phyloP scores from a whole-genome alignment of 2,797 vertebrate species.

The Sylvia borin region DNA sequence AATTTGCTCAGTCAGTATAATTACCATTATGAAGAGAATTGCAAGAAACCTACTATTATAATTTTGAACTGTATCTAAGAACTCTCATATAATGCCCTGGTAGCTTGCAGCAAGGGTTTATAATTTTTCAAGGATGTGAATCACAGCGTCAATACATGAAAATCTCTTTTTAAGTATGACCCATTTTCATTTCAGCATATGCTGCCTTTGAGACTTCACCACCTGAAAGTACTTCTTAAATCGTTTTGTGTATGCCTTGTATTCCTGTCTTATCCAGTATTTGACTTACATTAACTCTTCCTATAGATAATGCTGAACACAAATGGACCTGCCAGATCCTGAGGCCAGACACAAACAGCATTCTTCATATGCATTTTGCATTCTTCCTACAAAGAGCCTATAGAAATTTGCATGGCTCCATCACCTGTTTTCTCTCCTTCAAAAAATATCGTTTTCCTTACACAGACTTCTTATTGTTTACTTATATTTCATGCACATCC shows the following conservation, averaged over 20 bases:
- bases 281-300: background rate
- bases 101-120: background rate
- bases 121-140: background rate
- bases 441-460: background rate
- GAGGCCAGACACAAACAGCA: background rate
- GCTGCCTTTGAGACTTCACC: background rate
- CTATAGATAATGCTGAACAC: background rate
- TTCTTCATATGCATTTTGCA: background rate
- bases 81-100: background rate
- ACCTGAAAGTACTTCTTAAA: background rate
- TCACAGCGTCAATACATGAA: background rate
- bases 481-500: background rate
- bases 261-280: background rate
- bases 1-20: conserved; percentile 3
- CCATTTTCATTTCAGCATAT: background rate
- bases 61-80: conserved; percentile 7
- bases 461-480: background rate
- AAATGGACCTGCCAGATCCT: background rate
- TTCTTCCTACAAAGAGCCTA: background rate
- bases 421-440: background rate
- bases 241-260: background rate
- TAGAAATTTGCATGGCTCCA: background rate
- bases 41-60: background rate
- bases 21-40: conserved; percentile 9
- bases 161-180: background rate